phyloP scores from a whole-genome alignment of 2,888 invertebrate genomes.

The Gortyna flavago region DNA sequence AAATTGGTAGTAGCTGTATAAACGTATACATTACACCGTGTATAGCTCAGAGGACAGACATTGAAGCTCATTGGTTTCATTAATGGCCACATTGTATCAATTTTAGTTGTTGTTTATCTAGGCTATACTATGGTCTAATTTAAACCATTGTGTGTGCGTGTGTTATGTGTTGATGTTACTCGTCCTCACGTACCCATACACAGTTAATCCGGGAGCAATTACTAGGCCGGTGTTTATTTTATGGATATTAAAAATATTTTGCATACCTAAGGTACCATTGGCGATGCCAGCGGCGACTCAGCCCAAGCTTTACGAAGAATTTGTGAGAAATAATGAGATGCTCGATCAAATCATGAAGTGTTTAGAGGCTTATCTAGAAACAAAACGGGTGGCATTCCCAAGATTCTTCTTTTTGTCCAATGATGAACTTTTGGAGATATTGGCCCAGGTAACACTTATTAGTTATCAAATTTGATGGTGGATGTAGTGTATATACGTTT shows the following conservation, averaged over 20 bases:
- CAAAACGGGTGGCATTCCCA: conserved; percentile 96
- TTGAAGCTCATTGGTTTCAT: neutral
- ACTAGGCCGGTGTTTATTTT: neutral
- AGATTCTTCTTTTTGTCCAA: conserved; percentile 97
- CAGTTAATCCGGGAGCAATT: neutral
- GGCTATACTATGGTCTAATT: neutral
- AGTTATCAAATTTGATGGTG: neutral
- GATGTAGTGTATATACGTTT: neutral
- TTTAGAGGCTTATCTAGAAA: conserved; percentile 96
- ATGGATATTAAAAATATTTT: neutral
- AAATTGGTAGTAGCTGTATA: neutral
- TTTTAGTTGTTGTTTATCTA: neutral
- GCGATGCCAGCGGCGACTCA: conserved; percentile 95
- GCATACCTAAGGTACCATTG: conserved; percentile 90
- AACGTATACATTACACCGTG: neutral
- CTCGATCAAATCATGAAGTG: conserved; percentile 97
- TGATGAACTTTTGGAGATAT: conserved; percentile 96
- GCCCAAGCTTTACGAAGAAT: conserved; percentile 92
- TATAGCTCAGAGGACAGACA: neutral
- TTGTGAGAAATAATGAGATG: conserved; percentile 93
- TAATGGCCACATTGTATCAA: neutral
- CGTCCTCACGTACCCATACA: too few relatives aligned
- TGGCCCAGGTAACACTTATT: conserved; percentile 92
- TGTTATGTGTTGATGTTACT: too few relatives aligned
- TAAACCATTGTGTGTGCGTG: too few relatives aligned